These are phyloP conservation scores for Semotilus atromaculatus DNA, from an alignment of 2,797 vertebrate species.

Conservation along the genomic window DNA sequence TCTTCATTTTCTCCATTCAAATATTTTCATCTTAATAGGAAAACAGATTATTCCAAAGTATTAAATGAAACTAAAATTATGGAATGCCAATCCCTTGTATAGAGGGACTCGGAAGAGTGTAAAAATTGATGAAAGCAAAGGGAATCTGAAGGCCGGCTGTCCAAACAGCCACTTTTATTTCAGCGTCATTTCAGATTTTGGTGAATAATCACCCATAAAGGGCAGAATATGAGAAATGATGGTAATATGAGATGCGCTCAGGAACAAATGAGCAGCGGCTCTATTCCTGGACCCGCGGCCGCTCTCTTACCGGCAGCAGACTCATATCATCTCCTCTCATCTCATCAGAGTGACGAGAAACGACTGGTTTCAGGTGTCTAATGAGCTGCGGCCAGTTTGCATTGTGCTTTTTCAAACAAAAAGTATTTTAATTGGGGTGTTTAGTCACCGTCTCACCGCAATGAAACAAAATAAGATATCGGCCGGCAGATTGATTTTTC, in stretches of 20 bases:
- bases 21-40: background rate
- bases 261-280: slow-evolving; percentile 61
- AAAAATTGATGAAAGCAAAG: slow-evolving; percentile 41
- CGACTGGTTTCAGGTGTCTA: slow-evolving; percentile 51
- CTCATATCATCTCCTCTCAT: slow-evolving; percentile 48
- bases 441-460: slow-evolving; percentile 51
- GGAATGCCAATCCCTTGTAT: background rate
- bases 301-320: slow-evolving; percentile 47
- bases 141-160: slow-evolving; percentile 33
- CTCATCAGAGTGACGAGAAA: slow-evolving; percentile 60
- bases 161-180: slow-evolving; percentile 43
- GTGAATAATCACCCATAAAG: slow-evolving; percentile 46
- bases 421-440: slow-evolving; percentile 58
- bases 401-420: slow-evolving; percentile 26
- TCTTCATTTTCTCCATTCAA: background rate
- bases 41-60: background rate
- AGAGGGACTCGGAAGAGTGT: background rate
- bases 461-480: background rate
- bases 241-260: slow-evolving; percentile 60
- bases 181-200: slow-evolving; percentile 59
- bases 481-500: background rate
- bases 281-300: slow-evolving; percentile 55
- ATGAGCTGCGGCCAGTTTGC: slow-evolving; percentile 47
- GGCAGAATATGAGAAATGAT: slow-evolving; percentile 63
- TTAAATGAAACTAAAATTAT: background rate